Percentiles rank a stretch among this genome's conserved stretches.
Conservation (phyloP, 2,797 vertebrate genomes). For the Salmo trutta region DNA sequence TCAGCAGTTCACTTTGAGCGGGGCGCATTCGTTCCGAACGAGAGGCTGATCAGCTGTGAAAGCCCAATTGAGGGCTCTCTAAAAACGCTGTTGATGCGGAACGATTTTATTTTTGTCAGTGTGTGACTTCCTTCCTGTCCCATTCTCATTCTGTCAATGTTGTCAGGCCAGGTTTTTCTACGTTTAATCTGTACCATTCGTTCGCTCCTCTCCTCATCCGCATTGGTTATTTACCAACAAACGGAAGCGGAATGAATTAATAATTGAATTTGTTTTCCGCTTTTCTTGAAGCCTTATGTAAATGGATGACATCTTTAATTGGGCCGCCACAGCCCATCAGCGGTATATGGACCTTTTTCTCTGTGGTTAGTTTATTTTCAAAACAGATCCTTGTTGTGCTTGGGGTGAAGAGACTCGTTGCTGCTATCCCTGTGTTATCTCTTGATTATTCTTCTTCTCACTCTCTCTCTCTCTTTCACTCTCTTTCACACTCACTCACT, state of each 20-base stretch:
- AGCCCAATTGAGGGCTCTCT: slow-evolving; percentile 33
- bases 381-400: background rate
- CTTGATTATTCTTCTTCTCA: background rate
- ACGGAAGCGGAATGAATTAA: background rate
- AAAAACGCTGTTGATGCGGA: slow-evolving; percentile 41
- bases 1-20: slow-evolving; percentile 59
- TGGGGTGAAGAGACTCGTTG: background rate
- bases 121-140: slow-evolving; percentile 41
- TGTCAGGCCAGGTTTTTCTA: slow-evolving; percentile 25
- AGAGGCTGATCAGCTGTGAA: slow-evolving; percentile 53
- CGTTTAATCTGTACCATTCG: slow-evolving; percentile 9
- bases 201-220: slow-evolving; percentile 5
- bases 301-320: background rate
- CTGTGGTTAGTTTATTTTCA: background rate
- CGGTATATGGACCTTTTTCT: background rate
- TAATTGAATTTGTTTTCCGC: slow-evolving; percentile 23
- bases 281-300: background rate
- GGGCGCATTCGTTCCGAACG: slow-evolving; percentile 41
- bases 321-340: background rate
- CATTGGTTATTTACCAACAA: slow-evolving; percentile 34
- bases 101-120: slow-evolving; percentile 26
- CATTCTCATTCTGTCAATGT: slow-evolving; percentile 33
- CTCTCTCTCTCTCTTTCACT: background rate
- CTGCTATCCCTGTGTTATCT: background rate
- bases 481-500: no score